Conservation (phyloP, 2,113 vertebrate species). For the Vulpes lagopus region DNA sequence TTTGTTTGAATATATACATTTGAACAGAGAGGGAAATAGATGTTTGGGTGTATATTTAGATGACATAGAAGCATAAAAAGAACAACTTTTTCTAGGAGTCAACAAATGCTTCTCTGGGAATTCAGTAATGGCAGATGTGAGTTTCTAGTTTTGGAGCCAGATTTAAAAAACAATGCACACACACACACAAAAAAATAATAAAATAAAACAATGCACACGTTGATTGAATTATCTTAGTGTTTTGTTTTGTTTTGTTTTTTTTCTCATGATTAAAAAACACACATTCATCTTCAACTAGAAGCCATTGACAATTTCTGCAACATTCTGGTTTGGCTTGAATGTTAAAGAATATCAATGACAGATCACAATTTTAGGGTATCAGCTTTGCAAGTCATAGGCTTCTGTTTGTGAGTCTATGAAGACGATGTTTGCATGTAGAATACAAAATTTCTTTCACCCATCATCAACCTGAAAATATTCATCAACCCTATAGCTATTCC, state of each 20-base stretch:
- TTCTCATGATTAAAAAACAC: conserved; percentile 13
- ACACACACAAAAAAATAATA: no score
- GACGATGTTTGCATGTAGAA: not conserved
- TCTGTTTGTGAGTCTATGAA: conserved; percentile 7
- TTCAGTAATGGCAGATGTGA: conserved; percentile 19
- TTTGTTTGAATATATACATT: not conserved
- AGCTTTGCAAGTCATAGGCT: not conserved
- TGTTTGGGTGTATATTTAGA: not conserved
- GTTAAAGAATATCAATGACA: not conserved
- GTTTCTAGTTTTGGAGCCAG: not conserved
- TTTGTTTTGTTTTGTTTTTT: not conserved
- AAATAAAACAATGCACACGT: not conserved
- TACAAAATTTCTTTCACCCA: not conserved
- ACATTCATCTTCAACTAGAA: conserved; percentile 58
- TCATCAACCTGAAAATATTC: not conserved
- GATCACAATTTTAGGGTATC: not conserved
- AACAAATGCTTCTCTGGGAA: conserved; percentile 37
- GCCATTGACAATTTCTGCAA: not conserved
- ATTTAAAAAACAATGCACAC: no score
- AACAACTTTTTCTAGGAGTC: not conserved
- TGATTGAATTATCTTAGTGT: not conserved
- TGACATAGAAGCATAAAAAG: not conserved
- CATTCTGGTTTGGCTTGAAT: conserved; percentile 19
- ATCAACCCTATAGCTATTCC: not conserved
- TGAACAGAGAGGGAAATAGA: not conserved